Percentiles rank a stretch among this genome's conserved stretches.
These are phyloP conservation scores for Sapayoa aenigma DNA, from an alignment of 2,113 vertebrate species.

Conservation along the genomic window DNA sequence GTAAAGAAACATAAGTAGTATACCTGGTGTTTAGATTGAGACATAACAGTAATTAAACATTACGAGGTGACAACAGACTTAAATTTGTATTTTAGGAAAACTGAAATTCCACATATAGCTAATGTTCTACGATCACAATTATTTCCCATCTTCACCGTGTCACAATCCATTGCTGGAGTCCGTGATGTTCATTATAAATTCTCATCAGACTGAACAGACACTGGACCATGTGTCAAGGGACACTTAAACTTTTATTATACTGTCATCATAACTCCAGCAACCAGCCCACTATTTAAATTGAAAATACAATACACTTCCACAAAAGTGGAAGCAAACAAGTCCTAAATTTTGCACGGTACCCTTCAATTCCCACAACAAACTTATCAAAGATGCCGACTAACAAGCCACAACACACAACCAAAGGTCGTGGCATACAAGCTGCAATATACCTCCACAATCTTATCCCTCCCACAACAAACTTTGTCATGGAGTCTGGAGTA, in stretches of 20 bases:
- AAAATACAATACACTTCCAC: background rate
- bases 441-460: background rate
- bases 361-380: background rate
- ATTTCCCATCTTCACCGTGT: background rate
- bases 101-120: background rate
- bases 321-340: background rate
- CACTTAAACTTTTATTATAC: background rate
- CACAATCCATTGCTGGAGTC: background rate
- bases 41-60: background rate
- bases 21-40: background rate
- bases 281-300: background rate
- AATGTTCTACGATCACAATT: background rate
- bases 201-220: background rate
- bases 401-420: background rate
- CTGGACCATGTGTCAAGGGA: background rate
- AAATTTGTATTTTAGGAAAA: background rate
- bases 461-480: background rate
- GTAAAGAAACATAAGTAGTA: background rate
- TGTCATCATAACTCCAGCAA: background rate
- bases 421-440: background rate
- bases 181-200: background rate
- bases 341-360: background rate
- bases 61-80: background rate
- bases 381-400: background rate
- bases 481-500: background rate